phyloP scores from a whole-genome alignment of 2,888 invertebrate genomes.

The Physocephala rufipes region DNA sequence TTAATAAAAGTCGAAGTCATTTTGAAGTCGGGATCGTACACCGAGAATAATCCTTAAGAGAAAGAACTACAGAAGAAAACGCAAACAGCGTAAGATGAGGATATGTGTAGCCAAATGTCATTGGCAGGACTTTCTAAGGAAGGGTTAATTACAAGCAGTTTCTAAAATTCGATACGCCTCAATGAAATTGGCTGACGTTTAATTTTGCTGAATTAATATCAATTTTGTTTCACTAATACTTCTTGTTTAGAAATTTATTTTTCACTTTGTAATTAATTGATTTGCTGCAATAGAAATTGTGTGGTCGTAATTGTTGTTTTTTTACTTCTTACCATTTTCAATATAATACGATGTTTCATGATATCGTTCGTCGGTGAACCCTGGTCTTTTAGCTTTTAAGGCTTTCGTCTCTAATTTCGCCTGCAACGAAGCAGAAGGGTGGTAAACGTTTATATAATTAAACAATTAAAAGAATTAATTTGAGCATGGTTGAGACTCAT shows the following conservation, averaged over 20 bases:
- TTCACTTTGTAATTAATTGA: conserved; percentile 21
- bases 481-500: background rate
- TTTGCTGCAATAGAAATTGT: background rate
- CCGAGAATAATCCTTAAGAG: background rate
- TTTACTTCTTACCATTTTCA: conserved; percentile 82
- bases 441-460: background rate
- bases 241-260: background rate
- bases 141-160: too few relatives aligned
- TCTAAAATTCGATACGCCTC: too few relatives aligned
- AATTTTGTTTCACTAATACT: background rate
- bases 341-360: conserved; percentile 95
- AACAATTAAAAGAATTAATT: too few relatives aligned
- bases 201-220: conserved; percentile 12
- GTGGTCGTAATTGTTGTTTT: background rate
- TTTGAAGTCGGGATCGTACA: too few relatives aligned
- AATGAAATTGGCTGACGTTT: too few relatives aligned
- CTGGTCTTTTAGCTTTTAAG: conserved; percentile 88
- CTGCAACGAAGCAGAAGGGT: conserved; percentile 40
- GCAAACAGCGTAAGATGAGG: too few relatives aligned
- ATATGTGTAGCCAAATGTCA: too few relatives aligned
- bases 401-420: conserved; percentile 90
- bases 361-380: conserved; percentile 91
- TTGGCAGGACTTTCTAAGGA: too few relatives aligned
- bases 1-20: background rate
- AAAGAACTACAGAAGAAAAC: background rate